These are phyloP conservation scores for Hyperoplus lanceolatus DNA, from an alignment of 2,797 vertebrate genomes.

Conservation along the genomic window DNA sequence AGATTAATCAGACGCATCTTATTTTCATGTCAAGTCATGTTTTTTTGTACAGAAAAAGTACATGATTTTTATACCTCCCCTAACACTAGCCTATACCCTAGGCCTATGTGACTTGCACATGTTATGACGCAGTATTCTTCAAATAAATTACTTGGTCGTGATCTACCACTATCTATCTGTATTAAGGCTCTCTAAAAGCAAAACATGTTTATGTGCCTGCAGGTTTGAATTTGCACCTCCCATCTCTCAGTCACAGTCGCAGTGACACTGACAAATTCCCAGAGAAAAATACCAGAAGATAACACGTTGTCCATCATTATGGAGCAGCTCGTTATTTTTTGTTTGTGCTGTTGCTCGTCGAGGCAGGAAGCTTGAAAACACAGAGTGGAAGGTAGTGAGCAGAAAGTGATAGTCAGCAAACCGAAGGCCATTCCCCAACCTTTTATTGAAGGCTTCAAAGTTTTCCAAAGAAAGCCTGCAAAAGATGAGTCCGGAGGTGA, in stretches of 20 bases:
- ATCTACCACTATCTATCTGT: background rate
- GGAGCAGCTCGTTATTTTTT: constrained; percentile 44
- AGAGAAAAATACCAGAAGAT: background rate
- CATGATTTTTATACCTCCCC: background rate
- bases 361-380: constrained; percentile 63
- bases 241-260: too few species aligned
- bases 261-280: background rate
- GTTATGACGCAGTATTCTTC: background rate
- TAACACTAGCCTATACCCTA: background rate
- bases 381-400: constrained; percentile 37
- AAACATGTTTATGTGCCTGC: background rate
- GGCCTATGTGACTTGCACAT: background rate
- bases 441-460: background rate
- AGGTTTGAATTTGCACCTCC: background rate
- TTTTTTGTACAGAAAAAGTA: too few species aligned
- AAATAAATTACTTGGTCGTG: background rate
- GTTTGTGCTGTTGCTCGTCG: constrained; percentile 49
- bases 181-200: background rate
- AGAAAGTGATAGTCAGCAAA: constrained; percentile 2
- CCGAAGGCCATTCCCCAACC: constrained; percentile 25
- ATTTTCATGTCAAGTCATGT: background rate
- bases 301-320: constrained; percentile 9
- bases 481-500: background rate
- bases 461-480: constrained; percentile 21
- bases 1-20: background rate